These are phyloP conservation scores for Lophius piscatorius DNA, from an alignment of 2,113 vertebrate genomes.

Conservation along the genomic window DNA sequence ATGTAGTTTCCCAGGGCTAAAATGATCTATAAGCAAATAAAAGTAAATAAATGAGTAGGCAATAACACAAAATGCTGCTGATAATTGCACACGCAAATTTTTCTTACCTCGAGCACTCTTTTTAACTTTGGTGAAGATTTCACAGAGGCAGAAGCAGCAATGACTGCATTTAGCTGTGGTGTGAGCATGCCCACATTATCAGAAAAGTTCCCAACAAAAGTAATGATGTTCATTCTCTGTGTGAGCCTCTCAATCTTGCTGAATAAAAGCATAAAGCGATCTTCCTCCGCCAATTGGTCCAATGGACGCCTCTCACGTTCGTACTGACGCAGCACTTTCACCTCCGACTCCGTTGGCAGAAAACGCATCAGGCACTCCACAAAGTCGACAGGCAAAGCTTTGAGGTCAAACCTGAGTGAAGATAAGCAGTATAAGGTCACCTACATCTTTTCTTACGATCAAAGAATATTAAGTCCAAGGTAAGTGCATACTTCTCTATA, in stretches of 20 bases:
- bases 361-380: slow-evolving; percentile 96
- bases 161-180: slow-evolving; percentile 94
- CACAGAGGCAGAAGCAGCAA: slow-evolving; percentile 92
- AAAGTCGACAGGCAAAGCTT: slow-evolving; percentile 90
- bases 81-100: not conserved
- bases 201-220: slow-evolving; percentile 92
- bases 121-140: slow-evolving; percentile 94
- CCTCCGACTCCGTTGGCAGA: slow-evolving; percentile 90
- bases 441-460: not conserved
- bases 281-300: slow-evolving; percentile 92
- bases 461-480: not conserved
- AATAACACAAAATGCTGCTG: not conserved
- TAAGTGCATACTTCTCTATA: slow-evolving; percentile 86
- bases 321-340: slow-evolving; percentile 89
- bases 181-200: slow-evolving; percentile 92
- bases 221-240: slow-evolving; percentile 95
- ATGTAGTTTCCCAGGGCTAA: slow-evolving; percentile 97
- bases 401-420: slow-evolving; percentile 88
- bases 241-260: slow-evolving; percentile 94
- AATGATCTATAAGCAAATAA: slow-evolving; percentile 84
- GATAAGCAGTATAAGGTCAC: not conserved
- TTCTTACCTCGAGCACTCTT: slow-evolving; percentile 90
- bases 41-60: not conserved
- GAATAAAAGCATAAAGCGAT: slow-evolving; percentile 94
- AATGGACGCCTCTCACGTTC: slow-evolving; percentile 89